Conservation (phyloP, 2,797 vertebrate species). For the Pangasius krempfi region DNA sequence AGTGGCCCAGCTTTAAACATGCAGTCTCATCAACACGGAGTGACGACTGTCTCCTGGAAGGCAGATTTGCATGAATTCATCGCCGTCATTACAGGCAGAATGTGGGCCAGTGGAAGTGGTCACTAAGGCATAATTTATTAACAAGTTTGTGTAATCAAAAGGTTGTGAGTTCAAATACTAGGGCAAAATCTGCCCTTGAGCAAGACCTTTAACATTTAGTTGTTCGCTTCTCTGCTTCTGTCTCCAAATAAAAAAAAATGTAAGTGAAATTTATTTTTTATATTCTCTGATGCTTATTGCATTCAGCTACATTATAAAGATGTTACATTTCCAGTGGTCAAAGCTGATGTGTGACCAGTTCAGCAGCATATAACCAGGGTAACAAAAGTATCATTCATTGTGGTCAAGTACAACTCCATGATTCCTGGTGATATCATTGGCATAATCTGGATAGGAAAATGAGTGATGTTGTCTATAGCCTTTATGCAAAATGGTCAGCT, state of each 20-base stretch:
- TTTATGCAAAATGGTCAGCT: slow-evolving; percentile 11
- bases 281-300: neutral
- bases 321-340: neutral
- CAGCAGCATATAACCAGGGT: neutral
- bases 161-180: neutral
- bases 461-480: neutral
- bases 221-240: neutral
- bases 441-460: neutral
- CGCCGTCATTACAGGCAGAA: neutral
- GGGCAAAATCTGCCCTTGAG: neutral
- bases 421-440: neutral
- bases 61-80: neutral
- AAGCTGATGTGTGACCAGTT: neutral
- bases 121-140: neutral
- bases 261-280: neutral
- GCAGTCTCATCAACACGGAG: neutral
- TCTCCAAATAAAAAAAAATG: neutral
- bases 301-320: neutral
- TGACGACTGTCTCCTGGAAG: neutral
- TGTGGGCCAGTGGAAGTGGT: neutral
- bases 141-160: neutral
- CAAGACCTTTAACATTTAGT: neutral
- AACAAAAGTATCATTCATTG: neutral
- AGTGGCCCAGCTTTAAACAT: neutral
- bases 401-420: no score